Evolutionary conservation across 2,888 invertebrate genomes (phyloP).

Genomic region (Ypsolopha scabrella): DNA sequence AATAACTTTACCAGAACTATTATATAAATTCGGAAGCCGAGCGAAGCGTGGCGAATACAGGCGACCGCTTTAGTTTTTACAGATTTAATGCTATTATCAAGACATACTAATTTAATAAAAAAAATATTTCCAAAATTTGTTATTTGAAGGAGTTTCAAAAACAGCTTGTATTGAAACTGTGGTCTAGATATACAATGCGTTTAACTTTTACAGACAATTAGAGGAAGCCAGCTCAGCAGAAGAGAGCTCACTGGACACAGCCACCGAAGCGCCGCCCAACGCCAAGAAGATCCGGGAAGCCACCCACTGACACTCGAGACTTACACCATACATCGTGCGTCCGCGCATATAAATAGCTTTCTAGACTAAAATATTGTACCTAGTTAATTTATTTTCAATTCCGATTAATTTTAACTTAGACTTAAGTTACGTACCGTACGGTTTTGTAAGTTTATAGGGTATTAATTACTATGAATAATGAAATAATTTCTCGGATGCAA

Average conservation of each 20-base stretch:
- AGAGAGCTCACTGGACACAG: slow-evolving; percentile 66
- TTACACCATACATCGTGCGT: slow-evolving; percentile 45
- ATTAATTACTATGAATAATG: slow-evolving; percentile 26
- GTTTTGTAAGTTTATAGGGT: slow-evolving; percentile 72
- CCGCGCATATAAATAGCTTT: slow-evolving; percentile 63
- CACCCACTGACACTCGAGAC: slow-evolving; percentile 59
- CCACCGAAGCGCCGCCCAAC: slow-evolving; percentile 38
- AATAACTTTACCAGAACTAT: not conserved
- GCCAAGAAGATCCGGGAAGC: slow-evolving; percentile 61
- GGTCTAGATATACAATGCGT: too few relatives aligned
- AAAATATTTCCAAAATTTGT: too few relatives aligned
- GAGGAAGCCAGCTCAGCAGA: slow-evolving; percentile 66
- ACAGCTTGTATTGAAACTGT: too few relatives aligned
- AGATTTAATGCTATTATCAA: too few relatives aligned
- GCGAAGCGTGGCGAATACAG: too few relatives aligned
- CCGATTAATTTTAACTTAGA: slow-evolving; percentile 70
- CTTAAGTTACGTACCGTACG: slow-evolving; percentile 66
- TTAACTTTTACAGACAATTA: slow-evolving; percentile 37
- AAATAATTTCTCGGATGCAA: slow-evolving; percentile 34
- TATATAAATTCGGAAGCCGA: too few relatives aligned
- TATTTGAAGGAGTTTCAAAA: too few relatives aligned
- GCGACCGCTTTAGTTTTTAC: too few relatives aligned
- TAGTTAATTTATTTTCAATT: slow-evolving; percentile 73
- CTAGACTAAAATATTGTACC: slow-evolving; percentile 67
- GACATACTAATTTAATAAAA: too few relatives aligned